Evolutionary conservation across 2,888 invertebrate genomes (phyloP), one percentile per base, ranked within the genome.

Genomic region (Mesoligia furuncula): DNA sequence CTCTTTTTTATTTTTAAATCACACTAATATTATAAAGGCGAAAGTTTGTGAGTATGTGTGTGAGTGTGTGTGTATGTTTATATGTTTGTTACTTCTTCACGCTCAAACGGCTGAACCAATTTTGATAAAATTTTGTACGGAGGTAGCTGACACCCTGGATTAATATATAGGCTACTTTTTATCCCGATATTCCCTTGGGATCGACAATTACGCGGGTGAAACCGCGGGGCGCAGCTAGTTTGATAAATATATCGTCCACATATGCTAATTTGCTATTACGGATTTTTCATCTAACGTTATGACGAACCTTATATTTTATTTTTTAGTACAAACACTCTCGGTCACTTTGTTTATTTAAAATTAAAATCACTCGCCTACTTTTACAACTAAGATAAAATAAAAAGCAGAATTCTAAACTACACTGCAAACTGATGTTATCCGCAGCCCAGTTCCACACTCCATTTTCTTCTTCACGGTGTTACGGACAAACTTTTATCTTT

Each of bases 401-500:
- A 51, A 24, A 27, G 20, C 17, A 17, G 24, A 65, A 54, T 54
- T 75, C 11, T 31, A 5, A 45, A 54, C n/a, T 48, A 61, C 20
- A 54, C 7, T 59, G 15, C 7, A 15, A 61, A 27, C 42, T 80
- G 76, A 61, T 76, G 6, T 31, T 69, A 80, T 73, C 69, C 69
- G 4, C 27, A 36, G n/a, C 48, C 9, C 15, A 27, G 13, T 45
- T 66, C 31, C 31, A 66, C 31, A 31, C 2, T 39, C 27, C 7
- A 13, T 75, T 70, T 69, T 51, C 31, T 66, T 27, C 15, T 73
- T 9, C 24, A 27, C 54, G 13, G n/a, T 27, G 59, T 64, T 51
- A 31, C 20, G 24, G 48, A 51, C 15, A 51, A 69, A 85, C 68
- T 84, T 83, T 70, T 51, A 78, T 65, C 45, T 78, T 78, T 75